Evolutionary conservation across 64 coral and sea anemone genomes (phyloP), one percentile per base, ranked within the genome.

Genomic region (Hydrozoanthus tunicans): DNA sequence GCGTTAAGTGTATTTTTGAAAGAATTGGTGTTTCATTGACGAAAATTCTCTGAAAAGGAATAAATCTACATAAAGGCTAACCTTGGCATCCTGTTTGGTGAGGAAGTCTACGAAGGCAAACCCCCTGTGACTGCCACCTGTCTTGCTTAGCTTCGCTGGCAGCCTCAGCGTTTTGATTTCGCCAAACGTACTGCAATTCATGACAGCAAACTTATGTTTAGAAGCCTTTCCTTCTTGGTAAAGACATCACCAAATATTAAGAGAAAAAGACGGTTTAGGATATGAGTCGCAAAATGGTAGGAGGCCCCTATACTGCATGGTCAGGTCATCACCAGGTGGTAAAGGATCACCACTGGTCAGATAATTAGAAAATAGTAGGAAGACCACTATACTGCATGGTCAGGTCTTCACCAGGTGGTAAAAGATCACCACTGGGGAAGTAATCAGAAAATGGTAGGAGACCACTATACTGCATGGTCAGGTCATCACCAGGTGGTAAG

Each of bases 21-120:
- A 52, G 9, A 11, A 12, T 20, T 1, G 20, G 6, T 17, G 58
- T 10, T 57, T 89, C n/a, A 56, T 11, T 24, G 9, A 59, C 20
- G 12, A 53, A 61, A 69, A 20, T 7, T 24, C 11, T 56, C 11
- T 17, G 17, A 27, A 4, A 7, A 11, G 10, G 27, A 11, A 12
- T 1, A 76, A 32, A 5, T 13, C 9, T 79, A 5, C 6, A 32
- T 54, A 0, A 5, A 70, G 23, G 70, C 13, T 86, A 92, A 98
- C 96, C 90, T 98, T 98, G 57, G 96, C 96, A 62, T 98, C 96
- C 82, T 98, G 96, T 81, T 98, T 98, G 56, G 96, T 98, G 69
- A 98, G 85, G 62, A 98, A 98, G 62, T 98, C 96, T 25, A 98
- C 94, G 68, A 98, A 98, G 3, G 96, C 96, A 83, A 98, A 98